A percentile compares a stretch with the other conserved stretches of the same genome.
These are phyloP conservation scores for Donacobius atricapilla DNA, from an alignment of 2,113 vertebrate species.

Conservation along the genomic window DNA sequence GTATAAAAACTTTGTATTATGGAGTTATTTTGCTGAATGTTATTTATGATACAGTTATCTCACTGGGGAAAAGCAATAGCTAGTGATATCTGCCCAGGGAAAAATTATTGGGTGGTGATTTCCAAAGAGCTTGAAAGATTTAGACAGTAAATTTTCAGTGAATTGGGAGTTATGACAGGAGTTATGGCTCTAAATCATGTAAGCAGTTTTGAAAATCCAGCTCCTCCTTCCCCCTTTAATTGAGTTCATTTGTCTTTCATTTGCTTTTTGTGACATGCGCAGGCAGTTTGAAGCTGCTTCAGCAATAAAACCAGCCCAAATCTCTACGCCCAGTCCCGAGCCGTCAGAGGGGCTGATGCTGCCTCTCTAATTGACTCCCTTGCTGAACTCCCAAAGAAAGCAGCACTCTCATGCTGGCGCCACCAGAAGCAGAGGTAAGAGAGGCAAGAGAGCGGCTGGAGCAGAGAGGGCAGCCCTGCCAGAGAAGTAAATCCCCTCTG, in stretches of 20 bases:
- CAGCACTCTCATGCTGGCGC: neutral
- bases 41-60: constrained; percentile 27
- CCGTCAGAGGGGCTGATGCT: neutral
- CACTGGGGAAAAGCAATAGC: neutral
- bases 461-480: neutral
- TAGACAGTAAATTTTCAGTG: constrained; percentile 22
- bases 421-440: neutral
- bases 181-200: constrained; percentile 22
- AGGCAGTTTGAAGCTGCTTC: neutral
- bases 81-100: constrained; percentile 14
- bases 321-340: fast-evolving
- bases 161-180: constrained; percentile 18
- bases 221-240: constrained; percentile 32
- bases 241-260: constrained; percentile 43
- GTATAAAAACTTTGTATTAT: neutral
- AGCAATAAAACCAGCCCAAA: neutral
- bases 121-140: constrained; percentile 42
- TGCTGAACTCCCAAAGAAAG: neutral
- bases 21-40: constrained; percentile 16
- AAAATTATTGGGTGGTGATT: constrained; percentile 41
- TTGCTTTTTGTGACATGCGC: constrained; percentile 21
- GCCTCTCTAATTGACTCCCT: neutral
- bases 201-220: constrained; percentile 23
- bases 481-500: neutral
- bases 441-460: neutral